Evolutionary conservation across 2,113 vertebrate genomes (phyloP).

Genomic region (Clarias macrocephalus): DNA sequence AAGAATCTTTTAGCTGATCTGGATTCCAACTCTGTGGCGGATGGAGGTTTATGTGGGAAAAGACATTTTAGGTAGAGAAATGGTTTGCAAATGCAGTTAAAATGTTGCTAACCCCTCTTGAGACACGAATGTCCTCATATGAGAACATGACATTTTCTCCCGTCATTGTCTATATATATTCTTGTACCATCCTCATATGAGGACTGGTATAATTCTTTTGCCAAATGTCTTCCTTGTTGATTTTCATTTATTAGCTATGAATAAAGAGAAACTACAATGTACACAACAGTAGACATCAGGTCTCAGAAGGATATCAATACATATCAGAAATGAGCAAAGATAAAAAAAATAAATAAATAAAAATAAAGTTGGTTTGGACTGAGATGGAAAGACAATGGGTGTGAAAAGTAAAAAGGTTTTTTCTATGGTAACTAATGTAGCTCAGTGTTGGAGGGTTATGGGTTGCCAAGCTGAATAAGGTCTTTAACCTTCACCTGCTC

Average conservation of each 20-base stretch:
- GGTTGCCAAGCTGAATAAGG: neutral
- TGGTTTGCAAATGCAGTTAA: neutral
- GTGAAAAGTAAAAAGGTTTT: neutral
- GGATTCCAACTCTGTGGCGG: neutral
- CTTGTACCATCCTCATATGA: too few relatives aligned
- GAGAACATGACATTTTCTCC: too few relatives aligned
- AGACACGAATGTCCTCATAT: too few relatives aligned
- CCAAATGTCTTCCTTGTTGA: too few relatives aligned
- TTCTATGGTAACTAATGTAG: neutral
- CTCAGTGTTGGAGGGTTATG: neutral
- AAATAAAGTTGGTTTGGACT: neutral
- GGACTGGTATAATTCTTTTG: too few relatives aligned
- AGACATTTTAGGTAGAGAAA: neutral
- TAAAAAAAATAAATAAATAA: neutral
- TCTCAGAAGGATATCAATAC: neutral
- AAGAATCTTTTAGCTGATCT: neutral
- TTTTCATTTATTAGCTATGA: too few relatives aligned
- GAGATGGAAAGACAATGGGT: neutral
- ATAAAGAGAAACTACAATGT: too few relatives aligned
- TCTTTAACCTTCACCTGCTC: neutral
- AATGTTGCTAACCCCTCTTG: neutral
- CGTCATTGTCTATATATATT: too few relatives aligned
- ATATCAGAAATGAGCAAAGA: neutral
- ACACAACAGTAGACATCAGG: too few relatives aligned
- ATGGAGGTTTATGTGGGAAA: neutral